Conservation (phyloP, 2,888 invertebrate species). For the Pegoplata infirma region DNA sequence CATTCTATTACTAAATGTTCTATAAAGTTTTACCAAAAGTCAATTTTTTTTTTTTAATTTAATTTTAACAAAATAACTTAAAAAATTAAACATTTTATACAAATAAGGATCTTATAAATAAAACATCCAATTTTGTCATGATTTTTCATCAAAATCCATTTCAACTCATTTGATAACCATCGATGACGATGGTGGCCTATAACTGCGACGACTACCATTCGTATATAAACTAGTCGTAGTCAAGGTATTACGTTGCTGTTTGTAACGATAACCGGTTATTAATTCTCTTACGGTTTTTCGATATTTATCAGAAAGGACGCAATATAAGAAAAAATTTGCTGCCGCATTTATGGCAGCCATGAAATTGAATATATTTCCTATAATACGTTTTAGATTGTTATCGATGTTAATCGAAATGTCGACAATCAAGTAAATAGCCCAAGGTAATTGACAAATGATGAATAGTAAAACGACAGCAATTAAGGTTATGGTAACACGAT, state of each 20-base stretch:
- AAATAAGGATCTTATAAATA: constrained; percentile 21
- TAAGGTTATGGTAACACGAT: constrained; percentile 86
- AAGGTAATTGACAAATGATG: constrained; percentile 86
- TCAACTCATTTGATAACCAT: constrained; percentile 54
- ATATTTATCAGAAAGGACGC: constrained; percentile 87
- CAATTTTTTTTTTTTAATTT: no score
- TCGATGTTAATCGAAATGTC: background rate
- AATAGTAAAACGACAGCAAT: constrained; percentile 88
- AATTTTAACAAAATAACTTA: background rate
- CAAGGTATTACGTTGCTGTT: constrained; percentile 67
- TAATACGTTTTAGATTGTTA: constrained; percentile 74
- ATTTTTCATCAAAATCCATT: background rate
- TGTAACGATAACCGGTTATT: constrained; percentile 74
- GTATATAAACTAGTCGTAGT: constrained; percentile 72
- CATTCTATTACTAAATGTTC: background rate
- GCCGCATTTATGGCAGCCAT: constrained; percentile 86
- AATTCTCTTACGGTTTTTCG: constrained; percentile 80
- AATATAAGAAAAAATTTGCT: constrained; percentile 88
- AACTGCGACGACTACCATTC: constrained; percentile 69
- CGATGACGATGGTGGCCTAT: constrained; percentile 59
- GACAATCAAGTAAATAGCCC: constrained; percentile 81
- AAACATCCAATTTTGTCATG: constrained; percentile 39
- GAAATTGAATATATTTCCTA: constrained; percentile 87
- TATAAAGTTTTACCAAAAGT: background rate
- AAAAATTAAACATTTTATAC: background rate